Evolutionary conservation across 1,140 invertebrate genomes (phyloP).

Genomic region (Lordiphosa collinella): DNA sequence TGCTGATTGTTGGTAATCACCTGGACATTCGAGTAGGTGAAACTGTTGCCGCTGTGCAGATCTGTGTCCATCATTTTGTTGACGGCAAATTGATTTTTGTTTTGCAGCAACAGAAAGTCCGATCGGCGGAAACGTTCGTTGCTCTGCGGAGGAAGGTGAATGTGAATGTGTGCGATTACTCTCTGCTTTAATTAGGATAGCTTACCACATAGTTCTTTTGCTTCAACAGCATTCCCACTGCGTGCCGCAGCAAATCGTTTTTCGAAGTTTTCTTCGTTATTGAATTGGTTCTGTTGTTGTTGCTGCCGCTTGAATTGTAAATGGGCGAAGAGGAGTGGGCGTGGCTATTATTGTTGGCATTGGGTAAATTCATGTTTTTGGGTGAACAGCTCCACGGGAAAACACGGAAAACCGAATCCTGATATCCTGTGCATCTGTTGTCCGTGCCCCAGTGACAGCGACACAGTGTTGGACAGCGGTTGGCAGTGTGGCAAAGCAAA

Average conservation of each 20-base stretch:
- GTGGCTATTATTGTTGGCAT: conserved; percentile 43
- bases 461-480: neutral
- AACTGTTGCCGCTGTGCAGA: conserved; percentile 69
- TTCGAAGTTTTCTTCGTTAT: conserved; percentile 55
- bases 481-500: no score
- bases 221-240: conserved; percentile 70
- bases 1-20: conserved; percentile 82
- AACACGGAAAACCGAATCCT: conserved; percentile 32
- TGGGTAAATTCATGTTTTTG: conserved; percentile 62
- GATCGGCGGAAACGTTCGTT: conserved; percentile 73
- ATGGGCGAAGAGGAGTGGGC: conserved; percentile 33
- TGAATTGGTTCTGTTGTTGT: conserved; percentile 44
- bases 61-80: conserved; percentile 76
- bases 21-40: conserved; percentile 75
- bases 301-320: conserved; percentile 9
- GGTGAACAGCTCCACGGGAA: conserved; percentile 20
- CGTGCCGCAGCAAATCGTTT: conserved; percentile 68
- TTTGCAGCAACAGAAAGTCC: conserved; percentile 71
- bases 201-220: conserved; percentile 78
- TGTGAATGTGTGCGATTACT: no score
- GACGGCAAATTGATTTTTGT: conserved; percentile 71
- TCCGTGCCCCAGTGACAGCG: neutral
- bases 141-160: conserved; percentile 23
- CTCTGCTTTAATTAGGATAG: neutral
- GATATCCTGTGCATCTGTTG: conserved; percentile 40